These are phyloP conservation scores for Betta splendens DNA, from an alignment of 2,797 vertebrate genomes.

Conservation along the genomic window DNA sequence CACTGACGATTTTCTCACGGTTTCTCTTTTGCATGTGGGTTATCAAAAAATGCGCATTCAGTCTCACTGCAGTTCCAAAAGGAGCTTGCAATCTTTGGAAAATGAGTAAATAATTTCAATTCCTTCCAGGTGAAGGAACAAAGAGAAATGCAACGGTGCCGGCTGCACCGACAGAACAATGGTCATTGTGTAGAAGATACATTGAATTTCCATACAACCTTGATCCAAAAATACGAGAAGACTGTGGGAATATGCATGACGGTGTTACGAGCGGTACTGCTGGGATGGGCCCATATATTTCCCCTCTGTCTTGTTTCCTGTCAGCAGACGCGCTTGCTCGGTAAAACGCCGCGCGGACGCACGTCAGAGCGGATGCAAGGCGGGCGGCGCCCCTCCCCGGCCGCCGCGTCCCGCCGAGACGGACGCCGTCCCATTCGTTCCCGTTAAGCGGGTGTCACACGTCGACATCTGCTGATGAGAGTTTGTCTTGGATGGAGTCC, in stretches of 20 bases:
- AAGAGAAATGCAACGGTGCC: neutral
- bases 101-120: neutral
- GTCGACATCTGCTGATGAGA: slow-evolving; percentile 72
- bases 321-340: slow-evolving; percentile 36
- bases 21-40: neutral
- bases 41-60: too few relatives aligned
- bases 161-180: neutral
- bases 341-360: slow-evolving; percentile 28
- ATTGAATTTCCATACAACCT: neutral
- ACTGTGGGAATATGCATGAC: neutral
- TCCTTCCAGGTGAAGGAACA: neutral
- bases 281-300: slow-evolving; percentile 26
- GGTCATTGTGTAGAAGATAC: neutral
- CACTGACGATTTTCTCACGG: slow-evolving; percentile 16
- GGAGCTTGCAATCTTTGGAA: too few relatives aligned
- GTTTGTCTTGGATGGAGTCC: slow-evolving; percentile 77
- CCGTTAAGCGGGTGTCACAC: slow-evolving; percentile 59
- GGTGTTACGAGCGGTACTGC: slow-evolving; percentile 4
- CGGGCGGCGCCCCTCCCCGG: slow-evolving; percentile 36
- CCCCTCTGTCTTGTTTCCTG: slow-evolving; percentile 39
- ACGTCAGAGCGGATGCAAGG: slow-evolving; percentile 44
- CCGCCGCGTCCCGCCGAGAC: slow-evolving; percentile 57
- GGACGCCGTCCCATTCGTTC: slow-evolving; percentile 66
- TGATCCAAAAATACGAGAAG: neutral
- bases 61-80: too few relatives aligned